Base-by-base conservation (phyloP, 2,113 vertebrate genomes). In the Phrynosoma blainvillii region DNA sequence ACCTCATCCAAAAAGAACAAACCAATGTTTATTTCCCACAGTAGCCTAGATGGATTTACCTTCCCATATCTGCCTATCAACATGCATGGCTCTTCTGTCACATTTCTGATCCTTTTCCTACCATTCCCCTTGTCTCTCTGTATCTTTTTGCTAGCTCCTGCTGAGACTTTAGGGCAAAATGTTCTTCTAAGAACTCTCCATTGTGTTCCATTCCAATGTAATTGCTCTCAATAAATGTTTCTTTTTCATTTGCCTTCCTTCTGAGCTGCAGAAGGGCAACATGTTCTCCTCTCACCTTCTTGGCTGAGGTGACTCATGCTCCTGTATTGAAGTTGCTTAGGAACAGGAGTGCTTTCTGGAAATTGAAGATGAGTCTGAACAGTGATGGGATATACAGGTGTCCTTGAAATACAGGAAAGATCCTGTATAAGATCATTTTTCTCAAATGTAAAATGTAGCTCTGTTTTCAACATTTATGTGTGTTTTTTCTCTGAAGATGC, bases 61-160 rank as follows among this genome's bases (percentile, higher is more conserved):
- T 42, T 23, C 18, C 16, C 30, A 79, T 79, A 7, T 79, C 42
- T 70, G 3, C 25, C 66, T 52, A 18, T 47, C 42, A 25, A 6
- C 47, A 68, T n/a, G 70, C 30, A 79, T 52, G 0, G 0, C 23
- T 90, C 66, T 30, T 52, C 65, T 59, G 87, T 82, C 3, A 84
- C 47, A 79, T 30, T 84, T 73, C 23, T 76, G 79, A 75, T 88
- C 47, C 84, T 91, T 93, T 92, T 32, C 40, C 90, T 84, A 74
- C 65, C 74, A 2, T 30, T 77, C 11, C n/a, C 40, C 87, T 85
- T 91, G 82, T 0, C 68, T 32, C 12, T 78, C 27, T 25, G 52
- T 25, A 25, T n/a, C 16, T 70, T 23, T 84, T 54, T 52, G 25
- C 47, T 30, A 14, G 12, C 59, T 56, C 20, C 73, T 4, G 52